Evolutionary conservation across 2,888 invertebrate genomes (phyloP).

Genomic region (Microdon myrmicae): DNA sequence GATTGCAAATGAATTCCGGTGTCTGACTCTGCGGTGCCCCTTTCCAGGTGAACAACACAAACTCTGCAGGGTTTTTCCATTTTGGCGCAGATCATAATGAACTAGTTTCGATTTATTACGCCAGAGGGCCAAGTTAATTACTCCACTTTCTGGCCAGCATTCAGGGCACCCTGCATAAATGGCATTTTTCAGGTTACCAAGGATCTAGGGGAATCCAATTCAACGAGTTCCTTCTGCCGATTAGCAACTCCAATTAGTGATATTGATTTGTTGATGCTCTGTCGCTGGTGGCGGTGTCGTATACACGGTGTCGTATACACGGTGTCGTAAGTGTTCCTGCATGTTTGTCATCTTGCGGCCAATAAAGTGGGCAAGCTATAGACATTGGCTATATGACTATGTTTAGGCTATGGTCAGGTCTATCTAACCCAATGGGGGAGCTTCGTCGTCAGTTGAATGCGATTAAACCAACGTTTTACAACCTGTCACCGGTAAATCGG

Average conservation of each 20-base stretch:
- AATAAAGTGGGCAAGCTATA: no score
- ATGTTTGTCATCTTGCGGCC: no score
- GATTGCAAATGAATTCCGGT: conserved; percentile 23
- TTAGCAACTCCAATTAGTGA: conserved; percentile 34
- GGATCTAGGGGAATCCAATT: not conserved
- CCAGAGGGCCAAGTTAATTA: conserved; percentile 46
- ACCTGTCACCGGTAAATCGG: no score
- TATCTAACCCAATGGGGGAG: no score
- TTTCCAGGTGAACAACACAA: not conserved
- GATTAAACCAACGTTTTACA: no score
- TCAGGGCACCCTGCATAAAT: conserved; percentile 17
- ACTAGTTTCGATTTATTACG: conserved; percentile 48
- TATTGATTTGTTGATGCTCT: conserved; percentile 39
- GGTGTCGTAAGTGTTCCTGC: no score
- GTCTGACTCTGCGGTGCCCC: conserved; percentile 1
- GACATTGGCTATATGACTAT: no score
- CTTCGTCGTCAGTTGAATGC: no score
- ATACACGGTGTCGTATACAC: no score
- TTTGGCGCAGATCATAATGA: conserved; percentile 40
- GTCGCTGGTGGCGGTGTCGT: no score
- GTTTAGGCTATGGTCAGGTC: no score
- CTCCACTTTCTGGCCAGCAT: conserved; percentile 26
- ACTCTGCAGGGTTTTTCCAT: conserved; percentile 18
- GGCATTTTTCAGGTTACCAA: conserved; percentile 11
- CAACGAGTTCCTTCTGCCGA: conserved; percentile 29